Base-by-base conservation (phyloP, 2,888 invertebrate genomes). In the Tetragnatha montana region DNA sequence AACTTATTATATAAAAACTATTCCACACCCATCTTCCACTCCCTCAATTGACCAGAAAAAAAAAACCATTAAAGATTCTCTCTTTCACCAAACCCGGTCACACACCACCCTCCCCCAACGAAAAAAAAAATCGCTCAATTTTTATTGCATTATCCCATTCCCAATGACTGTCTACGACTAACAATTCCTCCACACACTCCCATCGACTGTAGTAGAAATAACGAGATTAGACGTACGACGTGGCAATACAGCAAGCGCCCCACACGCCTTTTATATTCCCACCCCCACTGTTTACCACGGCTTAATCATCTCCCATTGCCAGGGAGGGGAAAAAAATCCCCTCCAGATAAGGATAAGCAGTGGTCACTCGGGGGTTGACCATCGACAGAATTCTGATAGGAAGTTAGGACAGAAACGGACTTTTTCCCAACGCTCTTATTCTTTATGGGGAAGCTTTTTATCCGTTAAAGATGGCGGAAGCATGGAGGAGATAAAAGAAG, bases 321-420 rank as follows among this genome's bases (percentile, higher is more conserved):
- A 74, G 76, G 14, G 35, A 68, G 69, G 49, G 35, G 50, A 8
- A 21, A 50, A 79, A 71, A 78, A 51, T 47, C 35, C 35, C 35
- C 71, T n/a, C 49, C 6, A 78, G 78, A 78, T 78, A 79, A 85
- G 78, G 76, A 69, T 69, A 76, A 69, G 78, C 69, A 70, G 85
- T 51, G 85, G 85, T 85, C 85, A 78, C 85, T 79, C 35, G 85
- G 85, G 85, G 85, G 85, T 71, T 85, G 76, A 85, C 78, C 78
- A 79, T 19, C 50, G 68, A 47, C n/a, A 84, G 49, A 47, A 22
- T 79, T 19, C 70, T 78, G 85, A 79, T 79, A 50, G 78, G 71
- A 70, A 85, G 76, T 79, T 83, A 60, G 75, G 68, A 70, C n/a
- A 51, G 71, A 79, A 85, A 78, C 69, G 75, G 60, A 35, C 75